Base-by-base conservation (phyloP, 2,113 vertebrate genomes). In the Megalops atlanticus region DNA sequence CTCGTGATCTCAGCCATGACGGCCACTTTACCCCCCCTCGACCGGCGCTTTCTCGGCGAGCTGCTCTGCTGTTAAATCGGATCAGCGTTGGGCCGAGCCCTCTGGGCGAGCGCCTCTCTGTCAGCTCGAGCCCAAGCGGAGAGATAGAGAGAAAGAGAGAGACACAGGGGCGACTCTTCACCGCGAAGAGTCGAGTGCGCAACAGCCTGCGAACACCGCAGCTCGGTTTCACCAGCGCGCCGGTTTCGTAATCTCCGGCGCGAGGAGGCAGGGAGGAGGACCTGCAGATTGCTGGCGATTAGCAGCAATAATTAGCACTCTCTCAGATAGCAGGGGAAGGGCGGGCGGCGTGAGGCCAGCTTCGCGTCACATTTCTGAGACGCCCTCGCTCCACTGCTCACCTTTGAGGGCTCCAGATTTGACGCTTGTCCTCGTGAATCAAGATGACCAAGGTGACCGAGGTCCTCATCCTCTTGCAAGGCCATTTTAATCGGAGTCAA, bases 201-300 rank as follows among this genome's bases (percentile, higher is more conserved):
- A 78, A 85, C 74, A 80, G 83, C 76, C 80, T 76, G 80, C 84
- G 24, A 33, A 81, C 33, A 89, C 85, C 86, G 88, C 84, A 82
- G 81, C 85, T 74, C 85, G 90, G 87, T 91, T 93, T 92, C 89
- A 87, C 86, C 89, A 89, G 88, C 86, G 85, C 73, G 81, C 84
- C 83, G 89, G 87, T 94, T 95, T 94, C 92, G 87, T 92, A 93
- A 95, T 88, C 91, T 93, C 91, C 91, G 91, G 90, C 89, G 84
- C 80, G 88, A 89, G 88, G 86, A 87, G 84, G 83, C 91, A 89
- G 52, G 75, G 58, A 38, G 24, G 82, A 81, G 39, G 79, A 73
- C 36, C 33, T 85, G 69, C 16, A 24, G 84, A 85, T 27, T 64
- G 76, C 85, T 84, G 81, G 75, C 84, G 88, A 88, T 92, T 85